These are phyloP conservation scores for Eueremaeus valkanovi DNA, from an alignment of 2,888 invertebrate genomes.

Conservation along the genomic window DNA sequence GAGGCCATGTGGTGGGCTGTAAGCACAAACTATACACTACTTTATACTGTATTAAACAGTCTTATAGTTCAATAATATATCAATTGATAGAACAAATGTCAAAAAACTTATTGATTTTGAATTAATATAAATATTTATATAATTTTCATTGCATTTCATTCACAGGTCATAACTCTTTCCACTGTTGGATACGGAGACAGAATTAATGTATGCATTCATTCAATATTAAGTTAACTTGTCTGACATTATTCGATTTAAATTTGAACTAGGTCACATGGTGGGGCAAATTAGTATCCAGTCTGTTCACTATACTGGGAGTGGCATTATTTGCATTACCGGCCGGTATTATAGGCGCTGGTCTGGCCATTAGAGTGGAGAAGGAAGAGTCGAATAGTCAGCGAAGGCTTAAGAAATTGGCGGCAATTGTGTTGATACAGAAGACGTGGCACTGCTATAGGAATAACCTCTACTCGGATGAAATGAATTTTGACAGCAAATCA, in stretches of 20 bases:
- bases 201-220: constrained; percentile 27
- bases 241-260: no score
- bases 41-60: no score
- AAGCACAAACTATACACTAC: neutral
- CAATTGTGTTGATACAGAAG: constrained; percentile 32
- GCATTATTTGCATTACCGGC: constrained; percentile 34
- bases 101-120: no score
- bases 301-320: constrained; percentile 17
- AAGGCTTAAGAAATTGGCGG: neutral
- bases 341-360: constrained; percentile 35
- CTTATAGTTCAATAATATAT: neutral
- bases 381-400: constrained; percentile 16
- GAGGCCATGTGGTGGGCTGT: constrained; percentile 15
- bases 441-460: constrained; percentile 19
- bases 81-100: no score
- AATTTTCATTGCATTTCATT: neutral
- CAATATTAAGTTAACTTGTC: no score
- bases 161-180: constrained; percentile 32
- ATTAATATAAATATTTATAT: constrained; percentile 5
- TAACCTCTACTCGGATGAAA: neutral
- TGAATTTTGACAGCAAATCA: neutral
- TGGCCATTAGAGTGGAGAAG: constrained; percentile 31
- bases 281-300: constrained; percentile 23
- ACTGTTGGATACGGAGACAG: constrained; percentile 39
- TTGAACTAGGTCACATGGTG: constrained; percentile 22